These are phyloP conservation scores for Cherax quadricarinatus DNA, from an alignment of 1,140 invertebrate species.

Conservation along the genomic window DNA sequence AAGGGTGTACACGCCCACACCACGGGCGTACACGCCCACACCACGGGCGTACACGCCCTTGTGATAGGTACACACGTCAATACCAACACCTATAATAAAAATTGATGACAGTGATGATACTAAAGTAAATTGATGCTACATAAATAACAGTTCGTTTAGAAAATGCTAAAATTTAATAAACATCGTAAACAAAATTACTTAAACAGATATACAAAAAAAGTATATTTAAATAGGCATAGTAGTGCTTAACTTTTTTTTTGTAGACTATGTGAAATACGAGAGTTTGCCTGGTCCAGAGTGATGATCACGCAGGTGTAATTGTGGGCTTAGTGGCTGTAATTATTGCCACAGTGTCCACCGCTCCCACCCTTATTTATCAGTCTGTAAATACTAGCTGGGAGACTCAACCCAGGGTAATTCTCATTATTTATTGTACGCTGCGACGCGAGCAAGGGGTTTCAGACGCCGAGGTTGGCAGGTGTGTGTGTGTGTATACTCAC, in stretches of 20 bases:
- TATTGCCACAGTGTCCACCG: background rate
- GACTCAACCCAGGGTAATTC: background rate
- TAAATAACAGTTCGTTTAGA: too few relatives aligned
- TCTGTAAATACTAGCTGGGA: background rate
- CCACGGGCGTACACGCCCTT: too few relatives aligned
- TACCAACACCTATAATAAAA: background rate
- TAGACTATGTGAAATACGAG: background rate
- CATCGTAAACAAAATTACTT: too few relatives aligned
- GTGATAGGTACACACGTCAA: background rate
- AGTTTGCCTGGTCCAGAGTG: background rate
- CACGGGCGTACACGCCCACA: too few relatives aligned
- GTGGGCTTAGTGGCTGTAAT: constrained; percentile 4
- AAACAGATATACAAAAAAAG: too few relatives aligned
- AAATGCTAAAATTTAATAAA: too few relatives aligned
- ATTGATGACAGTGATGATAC: too few relatives aligned
- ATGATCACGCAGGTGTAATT: background rate
- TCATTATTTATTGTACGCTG: background rate
- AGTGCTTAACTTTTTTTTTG: background rate
- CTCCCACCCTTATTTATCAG: constrained; percentile 4
- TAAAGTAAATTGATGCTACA: too few relatives aligned
- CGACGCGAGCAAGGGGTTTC: background rate
- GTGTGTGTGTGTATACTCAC: background rate
- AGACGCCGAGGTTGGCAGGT: background rate
- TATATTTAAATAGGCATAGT: too few relatives aligned
- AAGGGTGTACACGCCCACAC: too few relatives aligned